A percentile compares a stretch with the other conserved stretches of the same genome.
phyloP scores from a whole-genome alignment of 2,888 invertebrate species.

The Odiellus spinosus region DNA sequence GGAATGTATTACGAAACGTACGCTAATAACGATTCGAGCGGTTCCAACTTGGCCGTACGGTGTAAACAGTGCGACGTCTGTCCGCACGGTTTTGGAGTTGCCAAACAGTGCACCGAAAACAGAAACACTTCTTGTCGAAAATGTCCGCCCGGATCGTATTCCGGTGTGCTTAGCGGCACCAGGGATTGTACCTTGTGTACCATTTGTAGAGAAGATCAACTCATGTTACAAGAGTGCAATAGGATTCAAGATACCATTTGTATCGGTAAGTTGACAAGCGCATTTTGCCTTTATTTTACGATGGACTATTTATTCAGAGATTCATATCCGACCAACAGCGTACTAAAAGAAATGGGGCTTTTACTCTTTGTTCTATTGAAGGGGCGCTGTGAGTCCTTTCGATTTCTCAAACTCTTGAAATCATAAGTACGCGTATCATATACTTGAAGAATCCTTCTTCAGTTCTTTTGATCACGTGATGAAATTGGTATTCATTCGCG shows the following conservation, averaged over 20 bases:
- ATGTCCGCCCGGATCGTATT: constrained; percentile 26
- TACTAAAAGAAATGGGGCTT: no score
- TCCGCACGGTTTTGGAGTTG: constrained; percentile 24
- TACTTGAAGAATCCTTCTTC: no score
- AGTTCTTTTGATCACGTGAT: no score
- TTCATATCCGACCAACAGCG: no score
- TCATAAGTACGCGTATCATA: no score
- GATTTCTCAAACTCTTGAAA: no score
- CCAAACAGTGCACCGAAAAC: constrained; percentile 20
- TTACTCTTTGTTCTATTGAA: no score
- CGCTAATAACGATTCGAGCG: neutral
- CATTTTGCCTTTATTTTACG: neutral
- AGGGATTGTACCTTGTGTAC: constrained; percentile 24
- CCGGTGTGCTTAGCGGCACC: constrained; percentile 23
- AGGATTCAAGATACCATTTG: constrained; percentile 27
- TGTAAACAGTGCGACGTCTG: constrained; percentile 22
- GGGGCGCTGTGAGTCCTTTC: no score
- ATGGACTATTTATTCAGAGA: neutral
- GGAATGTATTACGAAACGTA: constrained; percentile 23
- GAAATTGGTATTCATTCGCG: no score
- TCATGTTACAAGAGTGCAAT: constrained; percentile 24
- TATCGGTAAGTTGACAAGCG: constrained; percentile 22
- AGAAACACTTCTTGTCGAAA: constrained; percentile 24
- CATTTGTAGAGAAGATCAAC: constrained; percentile 22
- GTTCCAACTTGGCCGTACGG: neutral